Conservation (phyloP, 2,797 vertebrate species). For the Knipowitschia caucasica region DNA sequence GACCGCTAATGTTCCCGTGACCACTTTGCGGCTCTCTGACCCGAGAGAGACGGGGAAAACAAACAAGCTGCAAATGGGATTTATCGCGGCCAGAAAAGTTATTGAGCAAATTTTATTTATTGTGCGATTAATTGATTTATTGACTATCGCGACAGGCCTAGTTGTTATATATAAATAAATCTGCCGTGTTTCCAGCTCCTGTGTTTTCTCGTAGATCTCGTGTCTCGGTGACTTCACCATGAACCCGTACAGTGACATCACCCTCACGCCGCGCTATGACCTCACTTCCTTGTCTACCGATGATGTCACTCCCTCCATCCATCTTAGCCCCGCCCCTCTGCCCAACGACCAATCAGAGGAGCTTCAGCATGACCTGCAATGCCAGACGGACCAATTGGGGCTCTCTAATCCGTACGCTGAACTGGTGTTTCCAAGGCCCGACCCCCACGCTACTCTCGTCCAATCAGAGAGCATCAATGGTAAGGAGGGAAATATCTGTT, state of each 20-base stretch:
- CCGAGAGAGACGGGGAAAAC: no score
- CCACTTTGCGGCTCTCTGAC: no score
- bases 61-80: no score
- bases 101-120: no score
- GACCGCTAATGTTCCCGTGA: no score
- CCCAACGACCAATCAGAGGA: not conserved
- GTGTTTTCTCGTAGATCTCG: not conserved
- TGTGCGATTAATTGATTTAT: no score
- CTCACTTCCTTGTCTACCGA: no score
- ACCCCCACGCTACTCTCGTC: not conserved
- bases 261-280: not conserved
- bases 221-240: constrained; percentile 26
- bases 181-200: not conserved
- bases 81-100: no score
- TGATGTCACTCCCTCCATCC: not conserved
- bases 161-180: no score
- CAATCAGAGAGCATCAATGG: not conserved
- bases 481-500: no score
- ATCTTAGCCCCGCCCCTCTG: not conserved
- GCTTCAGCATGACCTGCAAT: not conserved
- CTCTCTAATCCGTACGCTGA: not conserved
- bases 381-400: not conserved
- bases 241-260: constrained; percentile 28
- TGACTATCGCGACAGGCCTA: no score
- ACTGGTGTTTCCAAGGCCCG: not conserved